These are phyloP conservation scores for Campodea augens DNA, from an alignment of 1,140 invertebrate species.

Conservation along the genomic window DNA sequence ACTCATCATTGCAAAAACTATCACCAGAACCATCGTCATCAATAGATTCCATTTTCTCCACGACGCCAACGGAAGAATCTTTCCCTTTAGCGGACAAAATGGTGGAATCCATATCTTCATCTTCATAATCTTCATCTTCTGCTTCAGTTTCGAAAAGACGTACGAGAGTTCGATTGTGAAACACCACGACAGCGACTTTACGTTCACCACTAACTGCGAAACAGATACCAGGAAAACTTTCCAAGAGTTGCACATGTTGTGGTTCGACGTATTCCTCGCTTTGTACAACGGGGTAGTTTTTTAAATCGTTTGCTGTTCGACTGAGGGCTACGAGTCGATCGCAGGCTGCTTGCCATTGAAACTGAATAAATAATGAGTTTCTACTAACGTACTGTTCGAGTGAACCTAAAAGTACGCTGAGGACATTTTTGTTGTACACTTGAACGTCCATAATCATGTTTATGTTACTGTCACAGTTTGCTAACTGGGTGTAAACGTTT, in stretches of 20 bases:
- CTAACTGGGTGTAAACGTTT: too few relatives aligned
- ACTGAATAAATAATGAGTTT: not conserved
- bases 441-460: not conserved
- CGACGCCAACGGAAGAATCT: too few relatives aligned
- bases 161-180: constrained; percentile 56
- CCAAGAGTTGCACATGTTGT: constrained; percentile 14
- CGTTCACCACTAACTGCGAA: constrained; percentile 70
- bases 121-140: constrained; percentile 73
- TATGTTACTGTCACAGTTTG: too few relatives aligned
- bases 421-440: constrained; percentile 5
- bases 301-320: not conserved
- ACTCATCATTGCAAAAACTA: too few relatives aligned
- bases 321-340: not conserved
- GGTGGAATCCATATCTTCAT: constrained; percentile 34
- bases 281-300: not conserved
- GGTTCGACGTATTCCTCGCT: constrained; percentile 3
- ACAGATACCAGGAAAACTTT: constrained; percentile 28
- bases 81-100: too few relatives aligned
- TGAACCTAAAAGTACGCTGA: constrained; percentile 17
- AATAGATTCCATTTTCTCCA: too few relatives aligned
- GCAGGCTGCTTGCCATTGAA: not conserved
- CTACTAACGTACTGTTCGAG: constrained; percentile 20
- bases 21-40: too few relatives aligned
- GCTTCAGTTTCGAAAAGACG: constrained; percentile 79
- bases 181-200: constrained; percentile 71